Evolutionary conservation across 2,888 invertebrate genomes (phyloP), one percentile per base, ranked within the genome.

Genomic region (Rhagium mordax): DNA sequence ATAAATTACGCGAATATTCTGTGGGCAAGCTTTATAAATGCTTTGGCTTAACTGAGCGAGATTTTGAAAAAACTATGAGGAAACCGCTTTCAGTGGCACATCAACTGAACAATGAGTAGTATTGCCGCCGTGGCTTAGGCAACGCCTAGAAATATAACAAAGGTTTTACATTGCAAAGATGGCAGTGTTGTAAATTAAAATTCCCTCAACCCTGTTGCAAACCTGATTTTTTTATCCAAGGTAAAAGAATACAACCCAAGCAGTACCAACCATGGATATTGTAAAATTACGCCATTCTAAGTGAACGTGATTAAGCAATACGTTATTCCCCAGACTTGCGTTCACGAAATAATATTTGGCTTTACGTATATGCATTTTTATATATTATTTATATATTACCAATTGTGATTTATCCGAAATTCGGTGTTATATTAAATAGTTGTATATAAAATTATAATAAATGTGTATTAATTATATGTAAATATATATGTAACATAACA

Each of bases 391-490:
- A 70, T 70, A 55, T 20, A 55, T 70, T 64, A 62, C 60, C 70
- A 72, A 72, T 57, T 72, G 72, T 72, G 72, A 72, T 72, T 55
- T 65, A 51, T 29, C 53, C 15, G 33, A 55, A 62, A 59, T 62
- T 71, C 62, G 55, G 27, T 71, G 68, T 55, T 68, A 65, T 49
- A 68, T 72, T 69, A 62, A 72, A 60, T 60, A 70, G 71, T 74
- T 78, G 76, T 79, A 77, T 71, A 79, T 77, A 79, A 75, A 61
- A 62, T 65, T 72, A 74, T 71, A 71, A 65, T 72, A 77, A 66
- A 77, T 79, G 75, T 78, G 78, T 78, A 77, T 71, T 21, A 74
- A 70, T 71, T 77, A 62, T 74, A 77, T 78, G 78, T 78, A 78
- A 78, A 78, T 78, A 78, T 77, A 77, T 72, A 66, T 75, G 64